These are phyloP conservation scores for Hirudinaria manillensis DNA, from an alignment of 2,888 invertebrate genomes.

Conservation along the genomic window DNA sequence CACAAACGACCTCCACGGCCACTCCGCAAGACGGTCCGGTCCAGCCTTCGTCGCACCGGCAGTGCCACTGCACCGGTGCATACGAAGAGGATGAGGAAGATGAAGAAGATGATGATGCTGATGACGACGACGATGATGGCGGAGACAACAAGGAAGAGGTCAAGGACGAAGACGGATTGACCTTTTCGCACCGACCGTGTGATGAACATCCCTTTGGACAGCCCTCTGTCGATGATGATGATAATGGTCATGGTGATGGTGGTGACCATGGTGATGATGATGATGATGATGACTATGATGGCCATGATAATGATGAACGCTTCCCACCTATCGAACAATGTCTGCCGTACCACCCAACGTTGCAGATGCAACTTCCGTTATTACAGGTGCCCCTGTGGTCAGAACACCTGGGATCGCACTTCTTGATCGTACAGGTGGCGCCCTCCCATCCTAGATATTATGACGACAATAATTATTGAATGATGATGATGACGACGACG, in stretches of 20 bases:
- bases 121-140: background rate
- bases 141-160: constrained; percentile 2
- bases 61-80: constrained; percentile 72
- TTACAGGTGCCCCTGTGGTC: constrained; percentile 88
- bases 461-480: too few relatives aligned
- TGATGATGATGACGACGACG: constrained; percentile 4
- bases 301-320: background rate
- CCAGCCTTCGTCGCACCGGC: constrained; percentile 88
- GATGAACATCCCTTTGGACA: constrained; percentile 24
- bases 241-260: background rate
- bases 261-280: background rate
- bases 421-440: constrained; percentile 78
- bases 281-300: background rate
- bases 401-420: constrained; percentile 76
- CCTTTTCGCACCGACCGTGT: constrained; percentile 19
- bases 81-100: background rate
- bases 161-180: background rate
- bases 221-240: constrained; percentile 17
- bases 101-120: background rate
- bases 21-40: constrained; percentile 91
- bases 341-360: constrained; percentile 95
- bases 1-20: constrained; percentile 84
- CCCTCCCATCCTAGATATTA: constrained; percentile 74
- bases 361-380: constrained; percentile 93
- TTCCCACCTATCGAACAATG: constrained; percentile 88